Base-by-base conservation (phyloP, 2,113 vertebrate species). In the Mellivora capensis region DNA sequence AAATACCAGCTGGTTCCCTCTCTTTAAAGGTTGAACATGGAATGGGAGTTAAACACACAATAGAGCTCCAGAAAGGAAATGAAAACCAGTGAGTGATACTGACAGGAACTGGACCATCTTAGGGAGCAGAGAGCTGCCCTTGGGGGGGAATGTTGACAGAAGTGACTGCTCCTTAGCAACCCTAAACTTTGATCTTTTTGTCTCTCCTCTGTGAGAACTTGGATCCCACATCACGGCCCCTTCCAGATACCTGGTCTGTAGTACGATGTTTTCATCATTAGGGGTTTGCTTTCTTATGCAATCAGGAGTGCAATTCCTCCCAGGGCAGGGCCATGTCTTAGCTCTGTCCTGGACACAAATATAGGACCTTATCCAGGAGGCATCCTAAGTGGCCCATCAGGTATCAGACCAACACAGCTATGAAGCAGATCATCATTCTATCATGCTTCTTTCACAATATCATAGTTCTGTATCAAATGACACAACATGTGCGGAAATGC, bases 351-450 rank as follows among this genome's bases (percentile, higher is more conserved):
- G 42, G 20, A 37, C 1, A 4, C 29, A n/a, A n/a, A 72, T 2
- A 2, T 5, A 47, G 49, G 29, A 39, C 2, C 3, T 18, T 39
- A 3, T 8, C 3, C 1, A 0, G 23, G 21, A 0, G 29, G 11
- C 15, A 2, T 6, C 6, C 0, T 34, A 64, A 44, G 9, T 6
- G 13, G 3, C 34, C 61, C 34, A 4, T 20, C 44, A 13, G 14
- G 5, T 14, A 34, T 72, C 39, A 7, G 10, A 13, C 54, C 37
- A 8, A 12, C 37, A 25, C 3, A 15, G 23, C 44, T 21, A 4
- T 4, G 37, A 72, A 8, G 14, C 14, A 7, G 2, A 23, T 37
- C 10, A 20, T 37, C 10, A 27, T 20, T 31, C 67, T 10, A 6
- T 25, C 31, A 12, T 25, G 49, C n/a, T 44, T 34, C 39, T 85